phyloP scores from a whole-genome alignment of 2,113 vertebrate species.

The Actenoides lindsayi region DNA sequence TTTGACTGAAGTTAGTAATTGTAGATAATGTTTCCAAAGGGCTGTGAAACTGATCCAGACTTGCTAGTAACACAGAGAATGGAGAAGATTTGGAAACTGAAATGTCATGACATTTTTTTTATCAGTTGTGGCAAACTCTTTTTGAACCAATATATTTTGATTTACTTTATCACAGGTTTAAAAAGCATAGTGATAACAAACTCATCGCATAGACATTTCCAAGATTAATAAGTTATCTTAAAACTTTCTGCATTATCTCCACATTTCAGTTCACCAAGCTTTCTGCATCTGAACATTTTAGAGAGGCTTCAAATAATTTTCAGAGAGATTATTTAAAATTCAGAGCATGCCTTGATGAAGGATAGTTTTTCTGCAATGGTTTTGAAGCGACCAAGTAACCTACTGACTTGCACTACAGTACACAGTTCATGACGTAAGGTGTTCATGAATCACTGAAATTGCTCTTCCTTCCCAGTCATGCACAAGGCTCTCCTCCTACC shows the following conservation, averaged over 20 bases:
- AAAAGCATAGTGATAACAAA: conserved; percentile 15
- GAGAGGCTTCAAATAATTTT: background rate
- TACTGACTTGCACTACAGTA: background rate
- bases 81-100: background rate
- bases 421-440: background rate
- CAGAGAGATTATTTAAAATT: background rate
- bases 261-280: background rate
- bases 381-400: conserved; percentile 34
- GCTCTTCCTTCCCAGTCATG: background rate
- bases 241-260: conserved; percentile 9
- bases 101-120: background rate
- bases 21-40: background rate
- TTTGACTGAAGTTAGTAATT: background rate
- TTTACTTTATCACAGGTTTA: conserved; percentile 21
- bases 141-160: background rate
- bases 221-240: background rate
- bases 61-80: background rate
- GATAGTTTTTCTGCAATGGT: background rate
- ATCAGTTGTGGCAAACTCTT: background rate
- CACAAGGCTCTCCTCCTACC: background rate
- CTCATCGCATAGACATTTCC: background rate
- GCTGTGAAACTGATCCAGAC: background rate
- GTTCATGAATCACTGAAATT: conserved; percentile 4
- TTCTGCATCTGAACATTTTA: background rate
- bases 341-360: background rate